These are phyloP conservation scores for Porites lutea DNA, from an alignment of 64 coral and sea anemone genomes.

Conservation along the genomic window DNA sequence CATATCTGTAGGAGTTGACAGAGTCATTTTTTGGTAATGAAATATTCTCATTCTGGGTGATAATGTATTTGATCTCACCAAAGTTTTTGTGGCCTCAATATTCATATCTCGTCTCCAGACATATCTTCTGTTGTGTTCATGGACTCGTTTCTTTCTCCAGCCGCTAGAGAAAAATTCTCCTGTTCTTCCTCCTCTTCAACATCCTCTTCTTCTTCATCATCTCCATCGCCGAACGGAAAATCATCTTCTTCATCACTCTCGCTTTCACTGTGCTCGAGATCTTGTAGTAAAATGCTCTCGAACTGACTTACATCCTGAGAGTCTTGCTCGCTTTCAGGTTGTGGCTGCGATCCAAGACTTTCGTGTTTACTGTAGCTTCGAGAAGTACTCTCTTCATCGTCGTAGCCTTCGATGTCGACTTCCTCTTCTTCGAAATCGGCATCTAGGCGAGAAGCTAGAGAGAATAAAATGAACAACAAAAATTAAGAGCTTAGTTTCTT, in stretches of 20 bases:
- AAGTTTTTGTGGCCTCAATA: neutral
- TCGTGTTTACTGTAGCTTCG: conserved; percentile 40
- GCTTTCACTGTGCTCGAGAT: conserved; percentile 94
- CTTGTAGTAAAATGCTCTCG: conserved; percentile 93
- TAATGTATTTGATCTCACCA: too few species aligned
- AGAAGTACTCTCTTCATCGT: conserved; percentile 36
- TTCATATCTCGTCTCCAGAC: neutral
- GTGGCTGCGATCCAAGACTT: conserved; percentile 42
- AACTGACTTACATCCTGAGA: conserved; percentile 68
- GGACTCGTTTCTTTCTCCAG: neutral
- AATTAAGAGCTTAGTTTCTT: neutral
- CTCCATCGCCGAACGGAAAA: conserved; percentile 98
- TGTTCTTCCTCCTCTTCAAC: conserved; percentile 78
- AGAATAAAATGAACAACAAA: neutral
- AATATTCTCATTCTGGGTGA: too few species aligned
- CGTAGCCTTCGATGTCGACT: conserved; percentile 81
- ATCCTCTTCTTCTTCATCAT: conserved; percentile 92
- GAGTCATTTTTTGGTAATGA: too few species aligned
- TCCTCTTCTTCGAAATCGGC: conserved; percentile 71
- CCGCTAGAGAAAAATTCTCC: conserved; percentile 9
- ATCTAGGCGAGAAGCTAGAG: conserved; percentile 29
- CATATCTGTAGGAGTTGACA: too few species aligned
- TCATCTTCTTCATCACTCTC: conserved; percentile 95
- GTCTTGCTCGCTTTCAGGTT: conserved; percentile 39
- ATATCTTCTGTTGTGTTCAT: neutral